phyloP scores from a whole-genome alignment of 2,888 invertebrate genomes.

The Alentia gelatinosa region DNA sequence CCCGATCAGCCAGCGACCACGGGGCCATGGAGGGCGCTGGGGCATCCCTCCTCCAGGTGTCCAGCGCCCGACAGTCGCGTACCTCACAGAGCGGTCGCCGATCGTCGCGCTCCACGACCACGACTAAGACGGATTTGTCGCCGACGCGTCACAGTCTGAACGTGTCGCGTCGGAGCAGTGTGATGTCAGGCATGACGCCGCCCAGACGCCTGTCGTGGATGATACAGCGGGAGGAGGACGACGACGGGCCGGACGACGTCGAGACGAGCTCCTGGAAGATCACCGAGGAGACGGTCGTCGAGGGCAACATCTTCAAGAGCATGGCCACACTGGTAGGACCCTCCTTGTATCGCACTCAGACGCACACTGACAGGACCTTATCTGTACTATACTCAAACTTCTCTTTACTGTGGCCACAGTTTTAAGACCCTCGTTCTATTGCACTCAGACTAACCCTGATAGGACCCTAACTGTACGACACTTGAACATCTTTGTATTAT shows the following conservation, averaged over 20 bases:
- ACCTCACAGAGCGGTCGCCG: neutral
- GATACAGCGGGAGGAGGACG: neutral
- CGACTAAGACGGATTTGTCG: neutral
- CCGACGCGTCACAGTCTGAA: neutral
- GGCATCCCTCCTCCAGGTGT: neutral
- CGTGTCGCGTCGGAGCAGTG: neutral
- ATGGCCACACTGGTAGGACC: constrained; percentile 31
- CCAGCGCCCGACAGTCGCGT: neutral
- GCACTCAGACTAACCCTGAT: too few species aligned
- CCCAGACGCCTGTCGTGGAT: neutral
- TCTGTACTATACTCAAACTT: too few species aligned
- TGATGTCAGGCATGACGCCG: neutral
- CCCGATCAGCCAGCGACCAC: neutral
- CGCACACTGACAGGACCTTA: too few species aligned
- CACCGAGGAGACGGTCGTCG: neutral
- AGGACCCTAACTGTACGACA: too few species aligned
- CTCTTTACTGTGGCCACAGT: too few species aligned
- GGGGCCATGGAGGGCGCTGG: neutral
- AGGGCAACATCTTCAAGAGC: constrained; percentile 48
- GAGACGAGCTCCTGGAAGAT: constrained; percentile 19
- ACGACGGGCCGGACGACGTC: neutral
- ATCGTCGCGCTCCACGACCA: neutral
- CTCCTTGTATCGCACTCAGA: too few species aligned
- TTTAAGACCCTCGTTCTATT: too few species aligned
- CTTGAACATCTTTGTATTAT: too few species aligned